Base-by-base conservation (phyloP, 92 coral and sea anemone species). In the Bergia puertoricense region DNA sequence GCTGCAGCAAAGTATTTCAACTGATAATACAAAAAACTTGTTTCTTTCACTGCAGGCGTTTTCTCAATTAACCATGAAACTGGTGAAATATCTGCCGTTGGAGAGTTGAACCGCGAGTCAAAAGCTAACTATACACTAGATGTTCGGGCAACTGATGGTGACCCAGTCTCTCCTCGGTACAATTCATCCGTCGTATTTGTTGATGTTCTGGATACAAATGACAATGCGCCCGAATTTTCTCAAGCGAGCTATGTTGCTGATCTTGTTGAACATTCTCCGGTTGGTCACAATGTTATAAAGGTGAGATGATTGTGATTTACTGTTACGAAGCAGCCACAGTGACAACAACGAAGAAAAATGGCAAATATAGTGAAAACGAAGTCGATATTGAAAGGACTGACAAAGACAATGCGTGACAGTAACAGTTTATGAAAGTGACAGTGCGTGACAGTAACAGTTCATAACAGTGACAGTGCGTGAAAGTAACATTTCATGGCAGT, bases 171-270 rank as follows among this genome's bases (percentile, higher is more conserved):
- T 46, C 98, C 98, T 5, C 94, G 98, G 74, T 86, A 86, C 9
- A 95, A 92, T 83, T 75, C 93, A 50, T 90, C 98, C 89, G 90
- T 92, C 39, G 99, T 96, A n/a, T 89, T 86, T 89, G 92, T 96
- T 43, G 93, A 81, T 41, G 92, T 96, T 85, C 86, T 91, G 91
- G 99, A 96, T 88, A 83, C 90, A 8, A 96, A 96, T 67, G 96
- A 96, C 79, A 96, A 96, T 81, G 91, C 96, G 2, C 99, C 99
- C 8, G 91, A 88, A 41, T 96, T 96, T 83, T 79, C 81, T 41
- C 80, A 95, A 81, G 78, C 80, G 36, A 94, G 93, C 82, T 92
- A 95, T 85, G 91, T 81, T 18, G 85, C 88, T 77, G 89, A 89
- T 66, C 90, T 96, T 14, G 89, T 56, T 23, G 99, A 96, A 82